A percentile compares a stretch with the other conserved stretches of the same genome.
These are phyloP conservation scores for Lasius fuliginosus DNA, from an alignment of 2,888 invertebrate species.

Conservation along the genomic window DNA sequence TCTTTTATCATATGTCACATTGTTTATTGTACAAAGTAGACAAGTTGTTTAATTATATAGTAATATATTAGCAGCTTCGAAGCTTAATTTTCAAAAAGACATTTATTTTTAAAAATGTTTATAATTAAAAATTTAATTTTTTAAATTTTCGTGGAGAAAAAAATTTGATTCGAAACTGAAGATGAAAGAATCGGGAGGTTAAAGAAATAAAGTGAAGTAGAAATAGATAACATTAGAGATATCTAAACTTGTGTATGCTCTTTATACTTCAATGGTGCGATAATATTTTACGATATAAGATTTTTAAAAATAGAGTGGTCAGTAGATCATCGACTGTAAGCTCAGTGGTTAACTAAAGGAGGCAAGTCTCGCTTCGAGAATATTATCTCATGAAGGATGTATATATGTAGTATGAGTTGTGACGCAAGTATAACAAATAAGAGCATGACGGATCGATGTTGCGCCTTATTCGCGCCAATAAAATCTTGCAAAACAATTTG, in stretches of 20 bases:
- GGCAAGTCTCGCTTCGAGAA: not conserved
- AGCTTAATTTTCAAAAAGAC: not conserved
- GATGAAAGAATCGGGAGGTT: not conserved
- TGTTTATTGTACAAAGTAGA: not conserved
- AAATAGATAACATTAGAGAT: not conserved
- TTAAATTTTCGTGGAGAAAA: not conserved
- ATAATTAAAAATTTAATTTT: not conserved
- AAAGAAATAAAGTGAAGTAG: not conserved
- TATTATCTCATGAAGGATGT: conserved; percentile 52
- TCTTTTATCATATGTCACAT: not conserved
- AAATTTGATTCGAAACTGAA: not conserved
- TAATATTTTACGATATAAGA: not conserved
- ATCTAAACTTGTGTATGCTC: not conserved
- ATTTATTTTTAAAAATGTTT: not conserved
- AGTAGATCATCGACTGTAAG: not conserved
- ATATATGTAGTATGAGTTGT: conserved; percentile 39
- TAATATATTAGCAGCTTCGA: not conserved
- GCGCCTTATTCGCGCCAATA: conserved; percentile 57
- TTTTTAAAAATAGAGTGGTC: not conserved
- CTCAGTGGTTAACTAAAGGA: conserved; percentile 16
- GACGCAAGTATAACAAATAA: conserved; percentile 60
- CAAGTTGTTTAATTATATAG: not conserved
- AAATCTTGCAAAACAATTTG: conserved; percentile 59
- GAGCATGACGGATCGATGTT: conserved; percentile 22
- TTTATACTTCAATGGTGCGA: not conserved